Conservation (phyloP, 2,888 invertebrate genomes). For the Drosophila maculinotata region DNA sequence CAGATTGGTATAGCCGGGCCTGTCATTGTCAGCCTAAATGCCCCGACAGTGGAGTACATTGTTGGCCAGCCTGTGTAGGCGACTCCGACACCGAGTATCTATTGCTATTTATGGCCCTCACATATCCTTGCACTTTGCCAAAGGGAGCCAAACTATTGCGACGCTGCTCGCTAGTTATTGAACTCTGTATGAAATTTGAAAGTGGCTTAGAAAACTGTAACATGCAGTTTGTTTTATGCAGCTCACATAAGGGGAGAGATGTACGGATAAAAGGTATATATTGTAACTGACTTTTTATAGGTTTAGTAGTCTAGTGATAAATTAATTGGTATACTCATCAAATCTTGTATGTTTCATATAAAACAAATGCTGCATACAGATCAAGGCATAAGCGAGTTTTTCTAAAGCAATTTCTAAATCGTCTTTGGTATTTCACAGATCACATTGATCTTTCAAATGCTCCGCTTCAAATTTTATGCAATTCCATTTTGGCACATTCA, state of each 20-base stretch:
- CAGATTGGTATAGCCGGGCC: slow-evolving; percentile 31
- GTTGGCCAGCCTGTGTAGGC: slow-evolving; percentile 47
- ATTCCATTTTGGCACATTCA: slow-evolving; percentile 37
- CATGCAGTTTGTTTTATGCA: too few relatives aligned
- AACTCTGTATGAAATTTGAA: neutral
- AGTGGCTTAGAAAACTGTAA: too few relatives aligned
- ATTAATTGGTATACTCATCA: too few relatives aligned
- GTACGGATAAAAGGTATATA: too few relatives aligned
- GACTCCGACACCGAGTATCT: slow-evolving; percentile 35
- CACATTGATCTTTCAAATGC: slow-evolving; percentile 24
- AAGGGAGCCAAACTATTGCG: slow-evolving; percentile 12
- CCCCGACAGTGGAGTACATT: slow-evolving; percentile 73
- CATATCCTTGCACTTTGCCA: slow-evolving; percentile 6
- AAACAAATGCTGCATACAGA: too few relatives aligned
- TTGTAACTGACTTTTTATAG: too few relatives aligned
- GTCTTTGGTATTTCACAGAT: slow-evolving; percentile 19
- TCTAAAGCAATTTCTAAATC: neutral
- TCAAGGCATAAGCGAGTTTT: neutral
- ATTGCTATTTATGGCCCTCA: slow-evolving; percentile 53
- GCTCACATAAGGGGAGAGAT: too few relatives aligned
- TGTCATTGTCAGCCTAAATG: slow-evolving; percentile 80
- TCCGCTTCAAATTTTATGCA: slow-evolving; percentile 54
- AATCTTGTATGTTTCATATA: too few relatives aligned
- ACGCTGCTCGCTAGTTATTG: slow-evolving; percentile 17
- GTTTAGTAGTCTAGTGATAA: too few relatives aligned